Conservation (phyloP, 2,888 invertebrate genomes). For the Theodoxus fluviatilis region DNA sequence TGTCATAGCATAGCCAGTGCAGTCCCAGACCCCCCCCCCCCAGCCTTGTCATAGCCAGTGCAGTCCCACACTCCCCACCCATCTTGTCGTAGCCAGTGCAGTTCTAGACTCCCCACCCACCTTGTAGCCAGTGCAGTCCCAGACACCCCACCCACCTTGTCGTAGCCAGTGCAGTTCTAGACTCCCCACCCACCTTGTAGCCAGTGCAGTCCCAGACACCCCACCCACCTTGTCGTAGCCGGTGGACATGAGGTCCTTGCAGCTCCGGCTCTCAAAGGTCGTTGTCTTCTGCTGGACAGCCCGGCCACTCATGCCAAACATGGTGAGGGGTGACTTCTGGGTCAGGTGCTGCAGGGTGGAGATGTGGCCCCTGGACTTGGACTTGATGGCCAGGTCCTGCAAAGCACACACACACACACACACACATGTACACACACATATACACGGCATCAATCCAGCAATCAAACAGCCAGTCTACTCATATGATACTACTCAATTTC, state of each 20-base stretch:
- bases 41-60: no score
- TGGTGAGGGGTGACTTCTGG: slow-evolving; percentile 54
- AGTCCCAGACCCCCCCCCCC: no score
- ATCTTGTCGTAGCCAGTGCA: no score
- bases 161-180: no score
- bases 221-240: slow-evolving; percentile 79
- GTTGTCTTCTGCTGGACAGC: slow-evolving; percentile 67
- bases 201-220: not conserved
- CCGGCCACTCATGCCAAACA: slow-evolving; percentile 42
- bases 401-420: slow-evolving; percentile 2
- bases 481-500: not conserved
- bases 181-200: no score
- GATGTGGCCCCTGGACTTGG: slow-evolving; percentile 39
- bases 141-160: no score
- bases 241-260: slow-evolving; percentile 81
- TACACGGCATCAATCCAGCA: not conserved
- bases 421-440: not conserved
- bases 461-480: not conserved
- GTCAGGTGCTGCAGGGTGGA: slow-evolving; percentile 60
- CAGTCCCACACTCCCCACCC: no score
- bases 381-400: slow-evolving; percentile 35
- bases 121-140: no score
- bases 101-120: no score
- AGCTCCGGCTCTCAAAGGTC: slow-evolving; percentile 86
- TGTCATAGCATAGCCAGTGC: no score